Evolutionary conservation across 2,888 invertebrate species (phyloP), one percentile per base, ranked within the genome.

Genomic region (Drosophila leonis): DNA sequence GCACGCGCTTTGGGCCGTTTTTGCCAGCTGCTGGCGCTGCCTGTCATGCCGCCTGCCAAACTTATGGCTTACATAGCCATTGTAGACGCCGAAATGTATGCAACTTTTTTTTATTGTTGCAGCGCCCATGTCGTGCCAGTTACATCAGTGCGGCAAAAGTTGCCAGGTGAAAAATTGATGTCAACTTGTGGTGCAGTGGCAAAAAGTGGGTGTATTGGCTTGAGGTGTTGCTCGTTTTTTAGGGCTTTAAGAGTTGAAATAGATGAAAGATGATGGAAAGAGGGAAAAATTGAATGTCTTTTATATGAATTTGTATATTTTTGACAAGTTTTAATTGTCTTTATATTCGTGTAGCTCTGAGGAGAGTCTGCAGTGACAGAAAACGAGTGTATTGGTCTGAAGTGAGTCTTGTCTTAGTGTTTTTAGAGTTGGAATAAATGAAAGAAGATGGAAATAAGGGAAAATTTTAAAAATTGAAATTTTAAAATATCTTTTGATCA

Each of bases 11-110:
- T 66, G 61, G 59, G 61, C 67, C 69, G 56, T 55, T 76, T 79
- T 60, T 73, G 60, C 54, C 54, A 29, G 56, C 49, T 65, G 62
- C 56, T 65, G 61, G 48, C 65, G 39, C 24, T 62, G 60, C 35
- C 41, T 64, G 57, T 44, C 66, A 49, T 27, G 65, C 41, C 8
- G 52, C 9, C 61, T 49, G 63, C 41, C 33, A 75, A 82, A 83
- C 67, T 82, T 84, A 78, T 73, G 73, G 63, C 71, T 62, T 56
- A 70, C 68, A 55, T 54, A 20, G 46, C 72, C 67, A 46, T 61
- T 65, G 73, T 60, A 63, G 74, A 64, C 64, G 42, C 55, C 48
- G 31, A 78, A 72, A 61, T 68, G 51, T 62, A 63, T 77, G 66
- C 75, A 78, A 78, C 61, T 69, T 42, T 73, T 13, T 1, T 5